These are phyloP conservation scores for Conomelus anceps DNA, from an alignment of 2,888 invertebrate genomes.

Conservation along the genomic window DNA sequence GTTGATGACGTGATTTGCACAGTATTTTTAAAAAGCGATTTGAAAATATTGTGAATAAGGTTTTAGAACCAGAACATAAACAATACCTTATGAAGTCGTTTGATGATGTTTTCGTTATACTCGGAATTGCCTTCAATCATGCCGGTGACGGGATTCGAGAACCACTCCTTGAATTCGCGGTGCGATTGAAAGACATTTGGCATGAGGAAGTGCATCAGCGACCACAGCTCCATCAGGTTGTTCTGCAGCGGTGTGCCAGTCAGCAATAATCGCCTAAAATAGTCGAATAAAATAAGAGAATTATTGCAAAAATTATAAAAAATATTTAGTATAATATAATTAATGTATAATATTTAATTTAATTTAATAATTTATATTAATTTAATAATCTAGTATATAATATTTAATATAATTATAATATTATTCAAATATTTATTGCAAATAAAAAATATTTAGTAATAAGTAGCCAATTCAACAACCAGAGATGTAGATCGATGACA, in stretches of 20 bases:
- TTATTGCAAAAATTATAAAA: slow-evolving; percentile 37
- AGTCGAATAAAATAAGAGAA: slow-evolving; percentile 27
- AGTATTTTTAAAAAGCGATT: too few relatives aligned
- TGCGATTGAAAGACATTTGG: slow-evolving; percentile 95
- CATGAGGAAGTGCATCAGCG: slow-evolving; percentile 97
- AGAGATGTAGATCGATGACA: too few relatives aligned
- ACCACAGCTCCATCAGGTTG: slow-evolving; percentile 95
- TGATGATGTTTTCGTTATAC: slow-evolving; percentile 83
- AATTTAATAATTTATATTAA: too few relatives aligned
- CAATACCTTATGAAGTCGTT: slow-evolving; percentile 78
- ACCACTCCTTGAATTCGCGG: slow-evolving; percentile 96
- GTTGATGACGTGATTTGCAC: too few relatives aligned
- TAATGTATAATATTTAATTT: background rate
- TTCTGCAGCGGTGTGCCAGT: slow-evolving; percentile 96
- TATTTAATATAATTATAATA: too few relatives aligned
- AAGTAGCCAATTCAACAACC: too few relatives aligned
- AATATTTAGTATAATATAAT: slow-evolving; percentile 14
- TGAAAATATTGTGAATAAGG: too few relatives aligned
- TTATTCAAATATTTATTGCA: too few relatives aligned
- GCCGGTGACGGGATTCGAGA: slow-evolving; percentile 92
- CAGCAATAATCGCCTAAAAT: slow-evolving; percentile 69
- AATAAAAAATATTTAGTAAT: too few relatives aligned
- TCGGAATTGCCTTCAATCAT: slow-evolving; percentile 92
- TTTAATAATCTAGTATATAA: too few relatives aligned
- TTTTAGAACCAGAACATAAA: too few relatives aligned